Conservation (phyloP, 2,113 vertebrate genomes). For the Noturus placidus region DNA sequence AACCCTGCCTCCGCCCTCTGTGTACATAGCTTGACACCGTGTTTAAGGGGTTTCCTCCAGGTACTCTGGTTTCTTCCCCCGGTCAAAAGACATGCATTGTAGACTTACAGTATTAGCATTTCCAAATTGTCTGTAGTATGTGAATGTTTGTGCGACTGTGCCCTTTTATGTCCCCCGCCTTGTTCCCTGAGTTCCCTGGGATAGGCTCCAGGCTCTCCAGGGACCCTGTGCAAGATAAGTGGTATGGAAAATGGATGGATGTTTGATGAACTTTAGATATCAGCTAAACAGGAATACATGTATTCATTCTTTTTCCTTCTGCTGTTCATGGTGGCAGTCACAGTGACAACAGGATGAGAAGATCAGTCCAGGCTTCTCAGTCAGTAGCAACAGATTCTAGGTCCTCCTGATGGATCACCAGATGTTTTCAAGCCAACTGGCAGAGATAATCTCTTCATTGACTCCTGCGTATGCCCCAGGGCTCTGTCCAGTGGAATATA, state of each 20-base stretch:
- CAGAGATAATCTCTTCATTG: neutral
- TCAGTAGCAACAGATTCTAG: neutral
- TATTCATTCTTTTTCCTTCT: neutral
- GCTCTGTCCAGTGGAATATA: neutral
- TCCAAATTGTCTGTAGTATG: too few relatives aligned
- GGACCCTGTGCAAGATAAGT: too few relatives aligned
- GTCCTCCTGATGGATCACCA: neutral
- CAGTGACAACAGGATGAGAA: neutral
- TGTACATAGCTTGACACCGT: too few relatives aligned
- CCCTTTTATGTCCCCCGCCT: too few relatives aligned
- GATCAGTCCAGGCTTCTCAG: neutral
- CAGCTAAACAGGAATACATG: neutral
- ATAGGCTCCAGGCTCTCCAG: too few relatives aligned
- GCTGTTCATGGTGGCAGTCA: neutral
- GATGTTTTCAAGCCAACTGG: neutral
- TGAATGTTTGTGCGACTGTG: too few relatives aligned
- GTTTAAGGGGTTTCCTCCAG: too few relatives aligned
- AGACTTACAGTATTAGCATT: too few relatives aligned
- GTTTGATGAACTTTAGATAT: neutral
- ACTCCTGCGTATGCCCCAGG: neutral
- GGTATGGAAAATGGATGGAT: neutral
- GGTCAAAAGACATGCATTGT: too few relatives aligned
- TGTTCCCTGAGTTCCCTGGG: too few relatives aligned
- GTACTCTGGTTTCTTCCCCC: too few relatives aligned
- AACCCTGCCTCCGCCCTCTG: too few relatives aligned